Evolutionary conservation across 2,797 vertebrate species (phyloP).

Genomic region (Alosa sapidissima): DNA sequence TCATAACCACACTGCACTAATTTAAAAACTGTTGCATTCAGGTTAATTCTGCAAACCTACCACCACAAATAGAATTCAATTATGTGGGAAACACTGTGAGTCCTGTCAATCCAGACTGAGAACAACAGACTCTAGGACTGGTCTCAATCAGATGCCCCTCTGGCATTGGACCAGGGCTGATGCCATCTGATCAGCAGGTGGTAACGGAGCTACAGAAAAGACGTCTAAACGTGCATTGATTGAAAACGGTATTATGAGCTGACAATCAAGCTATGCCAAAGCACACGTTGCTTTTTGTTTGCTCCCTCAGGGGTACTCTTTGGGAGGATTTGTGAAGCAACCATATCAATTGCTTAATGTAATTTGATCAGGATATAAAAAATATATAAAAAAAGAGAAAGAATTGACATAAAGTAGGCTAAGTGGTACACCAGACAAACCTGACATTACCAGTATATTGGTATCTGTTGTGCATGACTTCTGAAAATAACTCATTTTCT

Average conservation of each 20-base stretch:
- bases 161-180: neutral
- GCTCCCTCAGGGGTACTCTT: neutral
- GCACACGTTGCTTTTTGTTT: conserved; percentile 27
- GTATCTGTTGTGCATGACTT: conserved; percentile 13
- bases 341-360: neutral
- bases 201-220: neutral
- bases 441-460: neutral
- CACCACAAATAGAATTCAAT: too few species aligned
- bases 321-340: neutral
- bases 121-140: too few species aligned
- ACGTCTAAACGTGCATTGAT: neutral
- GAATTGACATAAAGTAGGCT: neutral
- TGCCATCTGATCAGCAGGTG: neutral
- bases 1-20: too few species aligned
- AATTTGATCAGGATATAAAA: neutral
- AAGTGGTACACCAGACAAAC: neutral
- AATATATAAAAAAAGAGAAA: neutral
- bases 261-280: conserved; percentile 46
- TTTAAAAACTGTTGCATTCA: too few species aligned
- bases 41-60: too few species aligned
- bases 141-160: too few species aligned
- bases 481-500: conserved; percentile 16
- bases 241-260: conserved; percentile 23
- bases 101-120: too few species aligned
- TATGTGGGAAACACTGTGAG: too few species aligned